These are phyloP conservation scores for Trigoniulus corallinus DNA, from an alignment of 1,140 invertebrate genomes.

Conservation along the genomic window DNA sequence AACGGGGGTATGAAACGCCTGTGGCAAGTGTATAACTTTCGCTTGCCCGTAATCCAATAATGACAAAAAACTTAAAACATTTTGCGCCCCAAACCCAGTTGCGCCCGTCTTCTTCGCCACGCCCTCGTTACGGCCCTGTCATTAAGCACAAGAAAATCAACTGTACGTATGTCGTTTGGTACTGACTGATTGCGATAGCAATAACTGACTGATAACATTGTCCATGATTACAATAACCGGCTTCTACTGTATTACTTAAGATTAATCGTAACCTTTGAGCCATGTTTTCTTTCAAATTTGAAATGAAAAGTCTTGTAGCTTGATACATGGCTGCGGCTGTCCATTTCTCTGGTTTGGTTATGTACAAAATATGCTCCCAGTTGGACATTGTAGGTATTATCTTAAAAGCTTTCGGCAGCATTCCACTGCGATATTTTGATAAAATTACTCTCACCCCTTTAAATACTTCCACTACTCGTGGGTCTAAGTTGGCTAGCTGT, in stretches of 20 bases:
- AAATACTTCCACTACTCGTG: conserved; percentile 56
- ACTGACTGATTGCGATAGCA: no score
- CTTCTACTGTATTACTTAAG: conserved; percentile 2
- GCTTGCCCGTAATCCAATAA: no score
- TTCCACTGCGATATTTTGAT: conserved; percentile 79
- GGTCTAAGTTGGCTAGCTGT: conserved; percentile 54
- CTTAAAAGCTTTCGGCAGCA: conserved; percentile 96
- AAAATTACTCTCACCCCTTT: conserved; percentile 74
- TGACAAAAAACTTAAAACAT: no score
- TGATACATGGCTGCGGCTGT: conserved; percentile 88
- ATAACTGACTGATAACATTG: no score
- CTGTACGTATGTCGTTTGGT: no score
- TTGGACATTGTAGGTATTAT: conserved; percentile 79
- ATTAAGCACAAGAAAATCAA: no score
- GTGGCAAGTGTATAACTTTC: no score
- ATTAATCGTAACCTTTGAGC: conserved; percentile 49
- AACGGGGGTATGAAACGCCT: no score
- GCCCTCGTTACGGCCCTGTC: no score
- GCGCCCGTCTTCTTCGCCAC: no score
- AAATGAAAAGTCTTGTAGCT: conserved; percentile 86
- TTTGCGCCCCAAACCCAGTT: no score
- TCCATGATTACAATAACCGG: no score
- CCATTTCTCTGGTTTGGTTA: conserved; percentile 50
- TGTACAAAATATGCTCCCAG: conserved; percentile 89
- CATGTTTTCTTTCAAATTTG: conserved; percentile 90